phyloP scores from a whole-genome alignment of 2,888 invertebrate genomes.

The Mesopsocus fuscifrons region DNA sequence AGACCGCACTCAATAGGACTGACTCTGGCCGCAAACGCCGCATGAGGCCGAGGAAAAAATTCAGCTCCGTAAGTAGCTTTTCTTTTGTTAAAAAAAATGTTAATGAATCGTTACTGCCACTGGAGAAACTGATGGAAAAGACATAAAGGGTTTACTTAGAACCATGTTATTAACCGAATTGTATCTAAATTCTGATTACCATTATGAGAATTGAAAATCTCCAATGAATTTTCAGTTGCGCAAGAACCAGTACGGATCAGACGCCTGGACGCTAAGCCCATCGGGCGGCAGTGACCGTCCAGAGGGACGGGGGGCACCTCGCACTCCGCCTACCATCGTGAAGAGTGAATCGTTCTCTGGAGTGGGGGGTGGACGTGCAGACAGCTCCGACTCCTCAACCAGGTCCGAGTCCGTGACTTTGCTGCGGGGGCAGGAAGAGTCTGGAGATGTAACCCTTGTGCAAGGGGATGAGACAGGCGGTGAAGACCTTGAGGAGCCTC shows the following conservation, averaged over 20 bases:
- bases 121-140: too few relatives aligned
- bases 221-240: neutral
- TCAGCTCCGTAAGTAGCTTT: neutral
- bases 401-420: conserved; percentile 19
- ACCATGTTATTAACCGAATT: too few relatives aligned
- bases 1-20: neutral
- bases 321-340: conserved; percentile 30
- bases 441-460: conserved; percentile 20
- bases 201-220: too few relatives aligned
- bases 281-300: conserved; percentile 5
- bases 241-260: neutral
- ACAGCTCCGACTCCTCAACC: conserved; percentile 29
- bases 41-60: neutral
- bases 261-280: conserved; percentile 20
- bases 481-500: conserved; percentile 18
- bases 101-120: too few relatives aligned
- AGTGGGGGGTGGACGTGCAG: conserved; percentile 43
- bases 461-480: conserved; percentile 24
- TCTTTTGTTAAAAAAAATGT: too few relatives aligned
- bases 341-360: conserved; percentile 58
- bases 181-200: too few relatives aligned
- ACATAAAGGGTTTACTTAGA: too few relatives aligned
- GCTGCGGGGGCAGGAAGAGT: conserved; percentile 25
- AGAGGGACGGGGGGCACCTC: neutral
- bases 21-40: neutral